A percentile compares a stretch with the other conserved stretches of the same genome.
phyloP scores from a whole-genome alignment of 2,797 vertebrate species.

The Amniataba percoides region DNA sequence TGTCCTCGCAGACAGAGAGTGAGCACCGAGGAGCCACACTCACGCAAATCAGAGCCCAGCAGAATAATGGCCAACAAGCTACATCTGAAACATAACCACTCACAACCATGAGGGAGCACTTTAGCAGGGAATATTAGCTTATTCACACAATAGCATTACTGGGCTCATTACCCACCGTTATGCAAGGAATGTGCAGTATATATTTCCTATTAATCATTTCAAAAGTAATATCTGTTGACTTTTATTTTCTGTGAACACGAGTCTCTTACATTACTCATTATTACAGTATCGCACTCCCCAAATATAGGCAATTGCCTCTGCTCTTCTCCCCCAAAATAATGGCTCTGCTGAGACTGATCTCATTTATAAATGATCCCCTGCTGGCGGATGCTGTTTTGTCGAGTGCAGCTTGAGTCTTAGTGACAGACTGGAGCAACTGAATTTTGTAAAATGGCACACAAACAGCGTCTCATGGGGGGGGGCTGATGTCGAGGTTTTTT shows the following conservation, averaged over 20 bases:
- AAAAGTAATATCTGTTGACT: constrained; percentile 73
- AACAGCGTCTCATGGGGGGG: background rate
- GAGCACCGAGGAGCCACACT: constrained; percentile 22
- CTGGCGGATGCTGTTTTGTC: constrained; percentile 29
- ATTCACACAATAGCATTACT: constrained; percentile 70
- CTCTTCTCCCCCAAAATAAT: constrained; percentile 40
- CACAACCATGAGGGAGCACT: constrained; percentile 58
- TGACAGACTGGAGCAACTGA: constrained; percentile 18
- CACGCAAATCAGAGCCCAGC: constrained; percentile 41
- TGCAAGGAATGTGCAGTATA: constrained; percentile 52
- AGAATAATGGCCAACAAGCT: constrained; percentile 57
- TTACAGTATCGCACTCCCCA: constrained; percentile 44
- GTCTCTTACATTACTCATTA: constrained; percentile 70
- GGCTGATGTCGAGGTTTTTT: background rate
- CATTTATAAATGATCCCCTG: constrained; percentile 43
- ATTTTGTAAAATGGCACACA: constrained; percentile 9
- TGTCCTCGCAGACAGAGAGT: constrained; percentile 31
- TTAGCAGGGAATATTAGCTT: constrained; percentile 67
- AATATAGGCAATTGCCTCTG: constrained; percentile 60
- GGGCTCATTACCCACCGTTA: constrained; percentile 76
- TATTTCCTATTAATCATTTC: constrained; percentile 73
- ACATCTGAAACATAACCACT: constrained; percentile 50
- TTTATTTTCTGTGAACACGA: constrained; percentile 64
- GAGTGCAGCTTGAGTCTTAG: constrained; percentile 37
- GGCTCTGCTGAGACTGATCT: constrained; percentile 39